Base-by-base conservation (phyloP, 2,797 vertebrate species). In the Diplodus sargus region DNA sequence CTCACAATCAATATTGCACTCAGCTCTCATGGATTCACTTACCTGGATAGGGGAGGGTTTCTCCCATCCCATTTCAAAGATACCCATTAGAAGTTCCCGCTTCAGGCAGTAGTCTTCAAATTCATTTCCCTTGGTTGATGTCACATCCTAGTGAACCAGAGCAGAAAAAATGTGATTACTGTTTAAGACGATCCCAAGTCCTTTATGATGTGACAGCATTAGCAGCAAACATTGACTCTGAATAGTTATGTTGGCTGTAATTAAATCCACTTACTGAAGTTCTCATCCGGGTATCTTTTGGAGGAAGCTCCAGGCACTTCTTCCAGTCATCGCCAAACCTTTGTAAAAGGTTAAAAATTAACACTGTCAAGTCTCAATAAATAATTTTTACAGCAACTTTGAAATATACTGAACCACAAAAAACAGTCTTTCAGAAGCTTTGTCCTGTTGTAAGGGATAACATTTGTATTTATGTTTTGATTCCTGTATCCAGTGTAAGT, bases 41-140 rank as follows among this genome's bases (percentile, higher is more conserved):
- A 95, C 95, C 94, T 96, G 95, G 69, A 96, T 91, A 71, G 95
- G 95, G 16, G 95, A 96, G 6, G 95, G 95, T 74, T 95, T 95
- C 82, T 95, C 95, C 95, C 94, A 95, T 67, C 95, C 95, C 95
- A 95, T 96, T 79, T 95, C 95, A 83, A 96, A 96, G 75, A 96
- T 95, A 47, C 95, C 95, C 95, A 96, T 95, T 42, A 95, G 86
- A 74, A 95, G 92, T 85, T 95, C 95, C 53, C 94, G 87, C 79
- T 95, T 96, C 79, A 95, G 88, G 81, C 95, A 95, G 90, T 95
- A 95, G 90, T 95, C 95, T 88, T 96, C 95, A 94, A 96, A 96
- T 78, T 95, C 95, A 78, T 96, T 96, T 60, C 95, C 95, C 75
- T 95, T 95, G 43, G 95, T 96, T 75, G 95, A 92, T 0, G 95